Evolutionary conservation across 1,140 invertebrate species (phyloP), one percentile per base, ranked within the genome.

Genomic region (Lutraria rhynchaena): DNA sequence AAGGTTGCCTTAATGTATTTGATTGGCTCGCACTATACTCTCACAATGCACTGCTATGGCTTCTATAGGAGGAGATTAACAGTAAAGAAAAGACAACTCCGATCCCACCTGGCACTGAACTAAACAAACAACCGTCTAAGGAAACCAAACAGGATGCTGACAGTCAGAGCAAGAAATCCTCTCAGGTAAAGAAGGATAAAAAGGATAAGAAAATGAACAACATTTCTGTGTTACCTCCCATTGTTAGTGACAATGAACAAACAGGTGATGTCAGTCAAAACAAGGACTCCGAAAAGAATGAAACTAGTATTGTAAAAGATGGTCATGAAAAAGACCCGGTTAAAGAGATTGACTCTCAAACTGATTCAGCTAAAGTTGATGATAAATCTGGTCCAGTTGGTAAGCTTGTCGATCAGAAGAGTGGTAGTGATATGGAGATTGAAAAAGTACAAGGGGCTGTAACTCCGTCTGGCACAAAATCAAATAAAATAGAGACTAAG

Each of bases 21-120:
- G n/a, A n/a, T n/a, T n/a, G n/a, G n/a, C n/a, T n/a, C n/a, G n/a
- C n/a, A n/a, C n/a, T n/a, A n/a, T n/a, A 15, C 37, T 41, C 15
- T 41, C 37, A 41, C 37, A 41, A 15, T 61, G 35, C 41, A 65
- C 61, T 76, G 74, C 60, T 76, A 46, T 76, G 74, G 74, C 74
- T 53, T 33, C 11, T 27, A 11, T 58, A 78, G 75, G 75, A 78
- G 33, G 75, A 78, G 22, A 78, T 78, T 61, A 35, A 41, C 58
- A 41, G 31, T 19, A 78, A 78, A 31, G 75, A 78, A 69, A 67
- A 78, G 75, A 78, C 49, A n/a, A 78, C 75, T 31, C 75, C 75
- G 5, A 78, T 78, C 33, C 75, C 75, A 44, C 7, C 44, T 11
- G 75, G 63, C 27, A 78, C 75, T 3, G 75, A 78, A 35, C 57